These are phyloP conservation scores for Camelus bactrianus DNA, from an alignment of 2,113 vertebrate genomes.

Conservation along the genomic window DNA sequence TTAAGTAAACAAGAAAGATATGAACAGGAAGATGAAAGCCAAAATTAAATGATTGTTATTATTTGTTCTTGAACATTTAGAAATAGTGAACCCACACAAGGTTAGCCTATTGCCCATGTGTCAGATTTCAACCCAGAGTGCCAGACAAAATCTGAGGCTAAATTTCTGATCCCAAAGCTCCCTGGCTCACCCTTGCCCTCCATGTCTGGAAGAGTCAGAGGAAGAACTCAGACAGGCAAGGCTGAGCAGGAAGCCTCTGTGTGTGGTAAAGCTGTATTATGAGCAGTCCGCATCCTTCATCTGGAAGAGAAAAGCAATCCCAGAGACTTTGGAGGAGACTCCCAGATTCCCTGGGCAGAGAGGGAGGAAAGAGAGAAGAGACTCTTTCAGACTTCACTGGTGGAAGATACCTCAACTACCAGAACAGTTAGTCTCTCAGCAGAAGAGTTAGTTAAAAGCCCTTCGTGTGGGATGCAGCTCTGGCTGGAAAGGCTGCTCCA, in stretches of 20 bases:
- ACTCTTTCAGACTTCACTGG: not conserved
- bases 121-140: conserved; percentile 16
- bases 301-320: not conserved
- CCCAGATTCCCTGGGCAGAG: not conserved
- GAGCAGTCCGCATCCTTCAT: not conserved
- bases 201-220: not conserved
- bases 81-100: conserved; percentile 9
- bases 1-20: conserved; percentile 66
- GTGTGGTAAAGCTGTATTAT: not conserved
- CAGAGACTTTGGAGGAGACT: not conserved
- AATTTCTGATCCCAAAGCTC: not conserved
- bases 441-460: not conserved
- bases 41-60: conserved; percentile 52
- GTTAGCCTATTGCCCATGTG: not conserved
- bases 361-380: not conserved
- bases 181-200: not conserved
- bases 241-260: not conserved
- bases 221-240: not conserved
- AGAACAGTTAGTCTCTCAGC: not conserved
- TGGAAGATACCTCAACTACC: not conserved
- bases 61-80: conserved; percentile 61
- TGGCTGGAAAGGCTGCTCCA: not conserved
- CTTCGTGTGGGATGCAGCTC: not conserved
- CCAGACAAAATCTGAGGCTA: conserved; percentile 44
- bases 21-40: conserved; percentile 64